These are phyloP conservation scores for Salvelinus alpinus DNA, from an alignment of 2,113 vertebrate species.

Conservation along the genomic window DNA sequence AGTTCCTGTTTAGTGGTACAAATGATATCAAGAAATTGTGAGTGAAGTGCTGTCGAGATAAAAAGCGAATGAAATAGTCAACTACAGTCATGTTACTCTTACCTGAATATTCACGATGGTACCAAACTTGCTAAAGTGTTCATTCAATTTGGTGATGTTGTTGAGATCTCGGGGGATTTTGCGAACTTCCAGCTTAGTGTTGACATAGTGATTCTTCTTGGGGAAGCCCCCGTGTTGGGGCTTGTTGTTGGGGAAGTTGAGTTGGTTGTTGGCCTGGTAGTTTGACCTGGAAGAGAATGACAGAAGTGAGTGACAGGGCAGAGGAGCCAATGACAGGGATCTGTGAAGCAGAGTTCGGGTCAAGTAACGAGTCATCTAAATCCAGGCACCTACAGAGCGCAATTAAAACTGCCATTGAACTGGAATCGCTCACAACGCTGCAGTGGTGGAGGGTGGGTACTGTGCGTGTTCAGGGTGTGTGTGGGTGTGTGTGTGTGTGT, in stretches of 20 bases:
- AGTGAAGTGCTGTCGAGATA: no score
- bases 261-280: conserved; percentile 83
- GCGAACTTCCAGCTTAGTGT: conserved; percentile 94
- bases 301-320: background rate
- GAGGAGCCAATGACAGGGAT: background rate
- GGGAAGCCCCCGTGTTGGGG: conserved; percentile 71
- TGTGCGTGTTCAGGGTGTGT: background rate
- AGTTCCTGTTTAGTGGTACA: no score
- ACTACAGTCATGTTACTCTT: conserved; percentile 28
- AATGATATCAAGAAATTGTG: no score
- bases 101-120: conserved; percentile 99
- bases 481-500: background rate
- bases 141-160: conserved; percentile 95
- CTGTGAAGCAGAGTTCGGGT: no score
- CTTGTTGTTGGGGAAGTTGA: conserved; percentile 61
- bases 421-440: no score
- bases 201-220: conserved; percentile 89
- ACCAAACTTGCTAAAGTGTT: conserved; percentile 98
- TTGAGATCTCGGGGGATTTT: conserved; percentile 94
- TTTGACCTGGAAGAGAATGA: conserved; percentile 73
- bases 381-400: no score
- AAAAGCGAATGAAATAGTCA: no score
- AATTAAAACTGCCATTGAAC: no score
- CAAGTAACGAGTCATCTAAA: no score
- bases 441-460: background rate